Evolutionary conservation across 2,113 vertebrate genomes (phyloP), one percentile per base, ranked within the genome.

Genomic region (Ctenomys sociabilis): DNA sequence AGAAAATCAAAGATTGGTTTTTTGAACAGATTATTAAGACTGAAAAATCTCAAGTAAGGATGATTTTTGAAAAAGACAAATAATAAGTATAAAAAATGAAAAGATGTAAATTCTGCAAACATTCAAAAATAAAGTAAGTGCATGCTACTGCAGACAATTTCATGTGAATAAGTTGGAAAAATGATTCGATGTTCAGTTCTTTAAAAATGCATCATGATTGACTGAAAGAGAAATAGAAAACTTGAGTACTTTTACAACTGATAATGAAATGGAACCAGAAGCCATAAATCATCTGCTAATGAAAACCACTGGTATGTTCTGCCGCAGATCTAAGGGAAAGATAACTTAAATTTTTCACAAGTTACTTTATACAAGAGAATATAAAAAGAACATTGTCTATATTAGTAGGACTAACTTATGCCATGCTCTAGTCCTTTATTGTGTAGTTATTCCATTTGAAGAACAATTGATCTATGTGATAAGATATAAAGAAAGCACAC

Each of bases 41-140:
- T 78, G 54, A 81, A 64, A 90, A 80, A 63, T 17, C 43, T 30
- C 30, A 90, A 54, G 43, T 28, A 64, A 90, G 37, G 52, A 19
- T 54, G 32, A 35, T 52, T 13, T 35, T 68, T 7, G 13, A 28
- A 91, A 49, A 70, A 89, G 26, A 68, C 1, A 59, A 54, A 85
- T 78, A 64, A 19, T 78, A 54, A 90, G 9, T 45, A 63, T 63
- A 19, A 73, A 35, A 85, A 43, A 63, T 64, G 49, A 61, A 72
- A 85, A 90, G 26, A 68, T 35, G 40, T 4, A 54, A 64, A 43
- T 72, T 72, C 52, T 43, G 21, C 24, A 86, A 80, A 81, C 54
- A 73, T 45, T 86, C 64, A 52, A 32, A 93, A 85, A 90, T 64
- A n/a, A n/a, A 85, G 28, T 70, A 80, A 93, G n/a, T 84, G 22